phyloP scores from a whole-genome alignment of 1,140 invertebrate species.

The Aphis craccivora region DNA sequence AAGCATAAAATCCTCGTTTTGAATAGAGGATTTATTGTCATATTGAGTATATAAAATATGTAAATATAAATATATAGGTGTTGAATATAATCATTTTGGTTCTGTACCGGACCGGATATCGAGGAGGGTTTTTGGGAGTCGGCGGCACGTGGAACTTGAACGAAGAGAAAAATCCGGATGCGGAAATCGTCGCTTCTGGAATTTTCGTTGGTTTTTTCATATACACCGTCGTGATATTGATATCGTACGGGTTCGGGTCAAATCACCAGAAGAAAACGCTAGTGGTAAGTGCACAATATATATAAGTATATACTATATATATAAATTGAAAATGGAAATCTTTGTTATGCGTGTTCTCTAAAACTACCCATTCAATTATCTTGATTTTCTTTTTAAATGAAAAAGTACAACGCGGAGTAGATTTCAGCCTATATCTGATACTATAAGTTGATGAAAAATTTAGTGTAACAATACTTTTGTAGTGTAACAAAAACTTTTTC shows the following conservation, averaged over 20 bases:
- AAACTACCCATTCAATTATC: too few species aligned
- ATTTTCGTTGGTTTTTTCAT: conserved; percentile 86
- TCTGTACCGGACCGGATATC: conserved; percentile 81
- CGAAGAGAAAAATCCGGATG: conserved; percentile 84
- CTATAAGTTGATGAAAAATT: too few species aligned
- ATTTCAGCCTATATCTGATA: too few species aligned
- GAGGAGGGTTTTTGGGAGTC: conserved; percentile 81
- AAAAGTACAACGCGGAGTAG: too few species aligned
- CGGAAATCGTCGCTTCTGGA: conserved; percentile 84
- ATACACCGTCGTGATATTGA: conserved; percentile 62
- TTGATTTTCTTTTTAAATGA: too few species aligned
- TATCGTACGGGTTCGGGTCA: conserved; percentile 72
- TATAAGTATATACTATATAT: not conserved
- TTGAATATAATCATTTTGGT: conserved; percentile 82
- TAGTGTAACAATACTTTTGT: too few species aligned
- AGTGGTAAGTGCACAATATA: conserved; percentile 64
- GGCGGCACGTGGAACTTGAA: conserved; percentile 88
- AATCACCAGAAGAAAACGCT: conserved; percentile 75
- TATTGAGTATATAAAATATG: too few species aligned
- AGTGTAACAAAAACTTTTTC: too few species aligned
- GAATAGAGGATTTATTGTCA: too few species aligned
- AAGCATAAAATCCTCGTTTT: too few species aligned
- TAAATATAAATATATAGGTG: conserved; percentile 66
- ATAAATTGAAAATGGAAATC: too few species aligned
- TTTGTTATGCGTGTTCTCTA: too few species aligned